Evolutionary conservation across 2,113 vertebrate species (phyloP), one percentile per base, ranked within the genome.

Genomic region (Phaethornis superciliosus): DNA sequence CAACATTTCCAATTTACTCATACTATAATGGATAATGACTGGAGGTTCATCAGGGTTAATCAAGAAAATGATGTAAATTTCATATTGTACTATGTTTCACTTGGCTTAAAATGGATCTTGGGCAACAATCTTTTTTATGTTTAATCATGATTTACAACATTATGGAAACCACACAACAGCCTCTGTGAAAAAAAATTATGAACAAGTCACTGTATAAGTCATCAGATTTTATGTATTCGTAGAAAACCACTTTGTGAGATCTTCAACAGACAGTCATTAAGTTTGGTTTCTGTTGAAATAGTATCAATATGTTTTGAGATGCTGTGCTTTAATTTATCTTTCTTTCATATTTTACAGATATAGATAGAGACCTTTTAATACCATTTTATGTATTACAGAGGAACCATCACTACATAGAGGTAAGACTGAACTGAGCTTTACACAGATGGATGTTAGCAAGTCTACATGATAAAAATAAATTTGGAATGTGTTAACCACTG

Each of bases 31-130:
- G 88, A 88, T 94, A 97, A 94, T 93, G 96, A 95, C 81, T 95
- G 54, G 93, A 95, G 94, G 95, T 97, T 97, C 94, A 96, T 95
- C 92, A 94, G 89, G 88, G 95, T 96, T 96, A 97, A 97, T 96
- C 88, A 96, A 94, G 95, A 95, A 96, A 97, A 96, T 94, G 65
- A 97, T 95, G 84, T 92, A 95, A 94, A 96, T 97, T 94, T 86
- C 96, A 94, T 93, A 90, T 58, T 79, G 86, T 83, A 91, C 72
- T 94, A 89, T 91, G 74, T 96, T 97, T 90, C 84, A 64, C 59
- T 95, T 91, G 95, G 92, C 81, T 96, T 97, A 90, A 94, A 96
- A 96, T 92, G 94, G 47, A 95, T 69, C 75, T 88, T 92, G 70
- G 92, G 56, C 12, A 30, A 94, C 71, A 93, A 79, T 82, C 55